These are phyloP conservation scores for Mus minutoides DNA, from an alignment of 2,797 vertebrate genomes.

Conservation along the genomic window DNA sequence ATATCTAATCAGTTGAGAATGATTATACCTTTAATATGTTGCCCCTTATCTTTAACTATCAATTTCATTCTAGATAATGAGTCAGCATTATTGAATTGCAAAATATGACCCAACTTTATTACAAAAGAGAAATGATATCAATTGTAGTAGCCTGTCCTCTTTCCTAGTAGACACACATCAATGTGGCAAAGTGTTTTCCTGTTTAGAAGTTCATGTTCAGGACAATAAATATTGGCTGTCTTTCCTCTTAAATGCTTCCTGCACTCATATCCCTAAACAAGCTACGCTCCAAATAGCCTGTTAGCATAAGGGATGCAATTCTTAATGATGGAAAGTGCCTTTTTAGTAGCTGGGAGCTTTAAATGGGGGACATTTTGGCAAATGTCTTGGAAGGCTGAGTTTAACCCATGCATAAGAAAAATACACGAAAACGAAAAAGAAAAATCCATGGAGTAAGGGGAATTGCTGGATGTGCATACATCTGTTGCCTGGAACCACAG, in stretches of 20 bases:
- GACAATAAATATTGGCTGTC: background rate
- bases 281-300: background rate
- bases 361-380: background rate
- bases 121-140: background rate
- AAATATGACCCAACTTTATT: background rate
- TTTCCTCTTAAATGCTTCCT: background rate
- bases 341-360: background rate
- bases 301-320: background rate
- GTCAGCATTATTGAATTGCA: background rate
- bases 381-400: background rate
- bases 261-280: conserved; percentile 9
- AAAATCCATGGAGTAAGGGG: background rate
- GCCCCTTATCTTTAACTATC: background rate
- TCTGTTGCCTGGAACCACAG: background rate
- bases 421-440: background rate
- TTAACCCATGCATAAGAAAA: conserved; percentile 7
- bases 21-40: background rate
- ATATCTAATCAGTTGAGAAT: background rate
- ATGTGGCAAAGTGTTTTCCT: conserved; percentile 31
- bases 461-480: background rate
- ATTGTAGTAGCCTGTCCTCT: background rate
- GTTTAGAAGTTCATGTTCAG: conserved; percentile 9
- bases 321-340: background rate
- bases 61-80: background rate
- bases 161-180: background rate